Conservation (phyloP, 2,797 vertebrate species). For the Thalassophryne amazonica region DNA sequence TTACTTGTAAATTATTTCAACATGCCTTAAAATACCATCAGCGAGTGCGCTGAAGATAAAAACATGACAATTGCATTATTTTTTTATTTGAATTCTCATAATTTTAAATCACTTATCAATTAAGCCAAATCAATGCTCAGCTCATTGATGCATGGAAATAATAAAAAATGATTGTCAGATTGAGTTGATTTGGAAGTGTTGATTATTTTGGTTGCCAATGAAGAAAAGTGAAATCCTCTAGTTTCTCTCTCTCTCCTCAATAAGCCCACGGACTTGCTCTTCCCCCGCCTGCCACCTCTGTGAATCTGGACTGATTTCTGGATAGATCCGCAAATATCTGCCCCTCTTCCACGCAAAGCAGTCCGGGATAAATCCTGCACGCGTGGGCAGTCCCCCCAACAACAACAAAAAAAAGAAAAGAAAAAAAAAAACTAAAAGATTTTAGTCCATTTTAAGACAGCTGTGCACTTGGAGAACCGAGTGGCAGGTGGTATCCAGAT, state of each 20-base stretch:
- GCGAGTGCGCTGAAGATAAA: too few relatives aligned
- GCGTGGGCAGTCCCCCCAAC: conserved; percentile 35
- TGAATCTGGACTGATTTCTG: conserved; percentile 28
- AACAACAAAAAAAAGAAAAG: too few relatives aligned
- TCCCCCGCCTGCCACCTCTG: conserved; percentile 58
- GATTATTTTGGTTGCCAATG: conserved; percentile 32
- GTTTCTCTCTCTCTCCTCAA: conserved; percentile 56
- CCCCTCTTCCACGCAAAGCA: conserved; percentile 52
- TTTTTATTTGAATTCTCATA: too few relatives aligned
- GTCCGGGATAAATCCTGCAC: conserved; percentile 52
- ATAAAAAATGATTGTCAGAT: conserved; percentile 23
- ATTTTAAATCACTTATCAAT: too few relatives aligned
- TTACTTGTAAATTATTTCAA: too few relatives aligned
- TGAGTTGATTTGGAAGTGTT: conserved; percentile 4
- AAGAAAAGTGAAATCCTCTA: conserved; percentile 46
- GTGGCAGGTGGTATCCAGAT: conserved; percentile 41
- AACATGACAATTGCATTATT: too few relatives aligned
- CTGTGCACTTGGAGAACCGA: conserved; percentile 26
- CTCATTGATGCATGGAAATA: too few relatives aligned
- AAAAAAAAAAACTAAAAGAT: too few relatives aligned
- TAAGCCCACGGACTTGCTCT: conserved; percentile 43
- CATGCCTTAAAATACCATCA: too few relatives aligned
- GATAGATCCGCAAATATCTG: conserved; percentile 37
- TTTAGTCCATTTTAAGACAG: conserved; percentile 67
- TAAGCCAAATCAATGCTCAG: too few relatives aligned